Conservation (phyloP, 2,888 invertebrate genomes). For the Ichneumoninae sp. region DNA sequence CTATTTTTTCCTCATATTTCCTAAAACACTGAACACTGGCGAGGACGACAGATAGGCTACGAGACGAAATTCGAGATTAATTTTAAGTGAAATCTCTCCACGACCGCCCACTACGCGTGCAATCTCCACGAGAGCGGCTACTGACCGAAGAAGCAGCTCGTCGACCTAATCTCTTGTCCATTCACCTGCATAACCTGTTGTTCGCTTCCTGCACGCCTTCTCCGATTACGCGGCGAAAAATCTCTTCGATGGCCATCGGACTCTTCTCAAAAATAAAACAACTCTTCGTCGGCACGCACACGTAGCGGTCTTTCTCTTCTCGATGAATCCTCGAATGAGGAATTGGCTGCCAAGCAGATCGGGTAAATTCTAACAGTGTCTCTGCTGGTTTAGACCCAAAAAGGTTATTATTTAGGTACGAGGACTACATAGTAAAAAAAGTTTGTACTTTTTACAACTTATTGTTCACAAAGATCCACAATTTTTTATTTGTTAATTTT, state of each 20-base stretch:
- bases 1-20: not conserved
- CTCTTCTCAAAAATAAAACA: constrained; percentile 17
- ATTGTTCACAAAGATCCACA: no score
- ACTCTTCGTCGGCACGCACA: constrained; percentile 7
- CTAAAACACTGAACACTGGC: not conserved
- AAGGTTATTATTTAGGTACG: constrained; percentile 42
- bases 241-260: constrained; percentile 36
- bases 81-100: constrained; percentile 30
- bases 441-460: no score
- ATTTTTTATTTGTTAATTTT: no score
- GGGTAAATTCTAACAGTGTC: constrained; percentile 48
- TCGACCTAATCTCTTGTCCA: constrained; percentile 69
- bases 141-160: not conserved
- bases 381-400: constrained; percentile 2
- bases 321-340: constrained; percentile 1
- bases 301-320: constrained; percentile 10
- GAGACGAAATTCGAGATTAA: constrained; percentile 22
- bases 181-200: constrained; percentile 73
- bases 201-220: constrained; percentile 68
- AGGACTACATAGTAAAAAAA: not conserved
- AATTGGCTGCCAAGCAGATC: constrained; percentile 12
- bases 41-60: constrained; percentile 15
- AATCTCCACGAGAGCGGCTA: constrained; percentile 23
- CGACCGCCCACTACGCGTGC: constrained; percentile 41
- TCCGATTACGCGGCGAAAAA: constrained; percentile 73